Evolutionary conservation across 2,797 vertebrate species (phyloP).

Genomic region (Premnoplex brunnescens): DNA sequence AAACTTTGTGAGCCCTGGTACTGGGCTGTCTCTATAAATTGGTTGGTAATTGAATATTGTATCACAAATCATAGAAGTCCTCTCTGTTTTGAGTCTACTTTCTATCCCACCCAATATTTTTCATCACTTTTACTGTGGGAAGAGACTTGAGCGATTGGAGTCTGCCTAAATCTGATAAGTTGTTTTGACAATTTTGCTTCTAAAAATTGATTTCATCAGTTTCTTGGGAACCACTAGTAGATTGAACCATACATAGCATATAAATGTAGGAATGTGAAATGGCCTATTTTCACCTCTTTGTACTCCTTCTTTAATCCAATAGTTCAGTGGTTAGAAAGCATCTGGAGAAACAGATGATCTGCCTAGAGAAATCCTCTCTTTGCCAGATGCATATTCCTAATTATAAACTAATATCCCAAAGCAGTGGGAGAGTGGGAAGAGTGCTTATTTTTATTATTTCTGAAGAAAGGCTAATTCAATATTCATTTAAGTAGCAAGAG

Average conservation of each 20-base stretch:
- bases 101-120: neutral
- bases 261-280: neutral
- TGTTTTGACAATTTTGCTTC: neutral
- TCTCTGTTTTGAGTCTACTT: neutral
- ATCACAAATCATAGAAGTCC: neutral
- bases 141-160: neutral
- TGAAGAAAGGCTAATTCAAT: neutral
- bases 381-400: neutral
- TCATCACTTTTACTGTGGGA: neutral
- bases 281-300: neutral
- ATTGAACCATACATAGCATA: neutral
- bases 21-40: neutral
- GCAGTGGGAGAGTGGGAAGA: neutral
- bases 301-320: neutral
- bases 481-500: neutral
- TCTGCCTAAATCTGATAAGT: neutral
- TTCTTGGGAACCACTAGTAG: neutral
- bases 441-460: neutral
- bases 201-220: neutral
- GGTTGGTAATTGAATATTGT: neutral
- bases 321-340: neutral
- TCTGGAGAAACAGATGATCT: conserved; percentile 32
- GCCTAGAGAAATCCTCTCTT: neutral
- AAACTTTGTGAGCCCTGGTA: neutral
- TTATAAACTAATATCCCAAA: neutral